A percentile compares a stretch with the other conserved stretches of the same genome.
These are phyloP conservation scores for Athrips mouffetella DNA, from an alignment of 2,888 invertebrate species.

Conservation along the genomic window DNA sequence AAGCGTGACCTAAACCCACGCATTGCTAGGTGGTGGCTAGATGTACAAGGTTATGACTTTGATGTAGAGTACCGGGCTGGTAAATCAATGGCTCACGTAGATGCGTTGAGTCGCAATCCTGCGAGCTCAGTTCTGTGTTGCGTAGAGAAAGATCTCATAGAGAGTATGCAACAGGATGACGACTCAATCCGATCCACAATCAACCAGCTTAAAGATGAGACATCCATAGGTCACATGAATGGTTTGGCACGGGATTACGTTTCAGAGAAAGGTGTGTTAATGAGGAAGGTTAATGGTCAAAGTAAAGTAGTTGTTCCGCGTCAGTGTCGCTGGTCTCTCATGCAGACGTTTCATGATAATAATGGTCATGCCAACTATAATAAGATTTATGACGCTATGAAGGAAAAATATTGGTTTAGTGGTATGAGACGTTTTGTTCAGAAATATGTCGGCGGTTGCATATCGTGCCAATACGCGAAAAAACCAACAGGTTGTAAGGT, in stretches of 20 bases:
- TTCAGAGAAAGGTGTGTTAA: too few relatives aligned
- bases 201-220: background rate
- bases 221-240: too few relatives aligned
- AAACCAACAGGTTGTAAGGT: conserved; percentile 18
- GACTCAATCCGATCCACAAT: background rate
- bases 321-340: too few relatives aligned
- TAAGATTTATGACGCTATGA: conserved; percentile 6
- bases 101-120: conserved; percentile 10
- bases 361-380: conserved; percentile 13
- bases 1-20: conserved; percentile 10
- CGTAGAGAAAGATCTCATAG: too few relatives aligned
- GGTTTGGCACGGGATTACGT: too few relatives aligned
- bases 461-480: conserved; percentile 21
- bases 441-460: conserved; percentile 22
- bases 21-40: conserved; percentile 7
- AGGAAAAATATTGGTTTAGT: conserved; percentile 17
- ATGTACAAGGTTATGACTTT: background rate
- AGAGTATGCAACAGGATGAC: too few relatives aligned
- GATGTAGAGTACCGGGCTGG: background rate
- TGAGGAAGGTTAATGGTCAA: too few relatives aligned
- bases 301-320: too few relatives aligned
- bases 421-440: conserved; percentile 16
- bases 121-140: too few relatives aligned
- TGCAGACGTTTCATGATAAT: too few relatives aligned
- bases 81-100: background rate